Base-by-base conservation (phyloP, 2,888 invertebrate species). In the Digitonthophagus gazella region DNA sequence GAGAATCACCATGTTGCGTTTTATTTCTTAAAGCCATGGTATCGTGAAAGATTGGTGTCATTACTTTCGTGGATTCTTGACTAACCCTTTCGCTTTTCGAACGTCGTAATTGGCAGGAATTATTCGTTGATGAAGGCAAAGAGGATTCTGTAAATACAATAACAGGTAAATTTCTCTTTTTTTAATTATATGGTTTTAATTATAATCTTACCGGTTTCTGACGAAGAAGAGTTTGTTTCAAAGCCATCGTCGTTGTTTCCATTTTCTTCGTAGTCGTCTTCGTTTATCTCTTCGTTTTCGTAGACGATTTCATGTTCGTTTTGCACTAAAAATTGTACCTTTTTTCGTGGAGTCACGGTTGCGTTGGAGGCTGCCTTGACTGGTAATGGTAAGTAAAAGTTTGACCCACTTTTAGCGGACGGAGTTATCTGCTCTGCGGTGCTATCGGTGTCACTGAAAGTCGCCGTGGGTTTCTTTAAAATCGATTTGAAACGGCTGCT, bases 21-120 rank as follows among this genome's bases (percentile, higher is more conserved):
- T 88, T 88, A 8, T 82, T 85, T 74, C 93, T 87, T 75, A 95
- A 84, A 18, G 94, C 91, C 91, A 94, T 95, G 19, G 94, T 94
- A 81, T 95, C 95, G 79, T 91, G 86, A 80, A 92, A 93, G 11
- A 44, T 44, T 11, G 28, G 28, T 2, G 28, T 44, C 71, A 86
- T 86, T 6, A 90, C 87, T 65, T 87, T 79, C 44, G 76, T 72
- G n/a, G 77, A 73, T 65, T 78, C 78, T 65, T 78, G 78, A 58
- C 72, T 76, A 14, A 79, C 76, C 8, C 84, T 81, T 67, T 84
- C 84, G 76, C 84, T 85, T 57, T 81, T 76, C 70, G 82, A 83
- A 66, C 84, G 77, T 14, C 82, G 78, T 15, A 85, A 74, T 71
- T 76, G 76, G 64, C 75, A 75, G 58, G 66, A n/a, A 22, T 67